Conservation (phyloP, 2,888 invertebrate species). For the Morpho helenor region DNA sequence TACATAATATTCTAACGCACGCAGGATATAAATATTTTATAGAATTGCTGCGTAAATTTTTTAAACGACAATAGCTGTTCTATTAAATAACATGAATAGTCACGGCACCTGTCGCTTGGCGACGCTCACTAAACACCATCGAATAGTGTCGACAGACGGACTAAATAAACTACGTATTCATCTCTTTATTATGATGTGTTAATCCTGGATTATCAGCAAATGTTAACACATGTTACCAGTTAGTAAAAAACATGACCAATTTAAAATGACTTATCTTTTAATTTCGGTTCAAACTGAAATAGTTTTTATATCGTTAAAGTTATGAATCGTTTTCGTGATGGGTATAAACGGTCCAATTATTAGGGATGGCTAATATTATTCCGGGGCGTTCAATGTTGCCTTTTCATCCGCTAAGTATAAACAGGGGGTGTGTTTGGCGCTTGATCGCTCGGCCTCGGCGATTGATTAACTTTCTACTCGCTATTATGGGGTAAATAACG, state of each 20-base stretch:
- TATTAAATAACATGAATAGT: slow-evolving; percentile 61
- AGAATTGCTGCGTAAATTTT: background rate
- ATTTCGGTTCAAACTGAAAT: slow-evolving; percentile 31
- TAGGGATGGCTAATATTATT: slow-evolving; percentile 78
- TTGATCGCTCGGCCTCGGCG: slow-evolving; percentile 64
- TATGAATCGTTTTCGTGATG: slow-evolving; percentile 42
- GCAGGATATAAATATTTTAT: background rate
- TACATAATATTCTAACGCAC: too few species aligned
- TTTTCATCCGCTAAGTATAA: slow-evolving; percentile 79
- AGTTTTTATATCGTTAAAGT: slow-evolving; percentile 34
- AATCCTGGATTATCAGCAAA: slow-evolving; percentile 78
- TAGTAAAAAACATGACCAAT: slow-evolving; percentile 57
- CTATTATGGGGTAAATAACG: slow-evolving; percentile 39
- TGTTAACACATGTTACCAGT: slow-evolving; percentile 79
- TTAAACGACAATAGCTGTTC: slow-evolving; percentile 8
- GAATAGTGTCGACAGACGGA: slow-evolving; percentile 69
- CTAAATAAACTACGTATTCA: slow-evolving; percentile 74
- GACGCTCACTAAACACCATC: slow-evolving; percentile 51
- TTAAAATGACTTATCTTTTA: slow-evolving; percentile 35
- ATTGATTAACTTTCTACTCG: slow-evolving; percentile 71
- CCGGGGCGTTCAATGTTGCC: slow-evolving; percentile 77
- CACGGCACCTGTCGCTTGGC: slow-evolving; percentile 60
- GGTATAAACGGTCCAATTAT: slow-evolving; percentile 64
- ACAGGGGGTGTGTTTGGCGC: slow-evolving; percentile 75
- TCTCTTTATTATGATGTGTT: slow-evolving; percentile 79